A percentile compares a stretch with the other conserved stretches of the same genome.
These are phyloP conservation scores for Platypus cylindrus DNA, from an alignment of 2,888 invertebrate genomes.

Conservation along the genomic window DNA sequence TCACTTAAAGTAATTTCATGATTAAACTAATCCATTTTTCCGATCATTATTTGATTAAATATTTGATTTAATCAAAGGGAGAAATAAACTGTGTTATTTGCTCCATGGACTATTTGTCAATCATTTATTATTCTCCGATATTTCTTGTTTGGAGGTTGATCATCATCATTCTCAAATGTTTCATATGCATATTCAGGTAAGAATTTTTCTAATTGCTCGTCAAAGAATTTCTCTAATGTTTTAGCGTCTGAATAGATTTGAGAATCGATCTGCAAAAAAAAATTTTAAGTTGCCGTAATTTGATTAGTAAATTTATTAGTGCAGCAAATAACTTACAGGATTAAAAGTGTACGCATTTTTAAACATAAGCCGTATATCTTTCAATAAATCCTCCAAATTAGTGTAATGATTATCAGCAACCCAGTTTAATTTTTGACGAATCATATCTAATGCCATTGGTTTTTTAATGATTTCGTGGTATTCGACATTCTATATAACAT, in stretches of 20 bases:
- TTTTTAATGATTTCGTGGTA: slow-evolving; percentile 58
- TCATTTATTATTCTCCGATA: slow-evolving; percentile 40
- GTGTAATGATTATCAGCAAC: slow-evolving; percentile 59
- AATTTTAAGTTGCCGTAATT: too few species aligned
- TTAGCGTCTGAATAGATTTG: slow-evolving; percentile 67
- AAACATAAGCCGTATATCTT: slow-evolving; percentile 75
- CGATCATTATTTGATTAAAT: too few species aligned
- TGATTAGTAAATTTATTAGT: too few species aligned
- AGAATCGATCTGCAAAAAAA: slow-evolving; percentile 50
- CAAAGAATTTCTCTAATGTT: slow-evolving; percentile 75
- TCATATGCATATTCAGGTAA: slow-evolving; percentile 61
- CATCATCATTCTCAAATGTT: slow-evolving; percentile 37
- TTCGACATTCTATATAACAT: slow-evolving; percentile 50
- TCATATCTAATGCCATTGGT: slow-evolving; percentile 77
- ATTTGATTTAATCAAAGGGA: slow-evolving; percentile 20
- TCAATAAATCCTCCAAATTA: slow-evolving; percentile 60
- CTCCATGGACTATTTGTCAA: slow-evolving; percentile 30
- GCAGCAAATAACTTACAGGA: slow-evolving; percentile 67
- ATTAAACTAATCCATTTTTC: too few species aligned
- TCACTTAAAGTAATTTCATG: too few species aligned
- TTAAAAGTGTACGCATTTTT: slow-evolving; percentile 78
- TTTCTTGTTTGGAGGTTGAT: slow-evolving; percentile 40
- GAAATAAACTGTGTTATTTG: slow-evolving; percentile 29
- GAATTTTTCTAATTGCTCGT: slow-evolving; percentile 68
- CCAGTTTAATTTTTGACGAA: slow-evolving; percentile 69